Percentiles rank a stretch among this genome's conserved stretches.
phyloP scores from a whole-genome alignment of 2,888 invertebrate species.

The Antheraea assamensis region DNA sequence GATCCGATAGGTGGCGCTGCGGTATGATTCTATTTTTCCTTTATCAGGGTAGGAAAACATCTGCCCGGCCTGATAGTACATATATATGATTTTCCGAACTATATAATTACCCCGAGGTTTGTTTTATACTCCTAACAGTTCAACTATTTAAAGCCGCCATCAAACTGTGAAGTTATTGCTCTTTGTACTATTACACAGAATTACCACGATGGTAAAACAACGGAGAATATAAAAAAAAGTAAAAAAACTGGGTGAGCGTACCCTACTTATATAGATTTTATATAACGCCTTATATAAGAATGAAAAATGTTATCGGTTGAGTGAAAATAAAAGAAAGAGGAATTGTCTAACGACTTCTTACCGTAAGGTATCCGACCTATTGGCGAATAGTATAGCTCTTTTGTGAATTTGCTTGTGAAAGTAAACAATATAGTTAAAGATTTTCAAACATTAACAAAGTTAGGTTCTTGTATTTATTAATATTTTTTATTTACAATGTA shows the following conservation, averaged over 20 bases:
- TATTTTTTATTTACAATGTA: no score
- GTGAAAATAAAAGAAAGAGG: conserved; percentile 7
- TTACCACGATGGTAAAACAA: not conserved
- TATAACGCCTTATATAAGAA: conserved; percentile 18
- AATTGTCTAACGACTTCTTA: not conserved
- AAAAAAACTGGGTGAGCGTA: conserved; percentile 13
- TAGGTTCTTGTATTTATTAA: not conserved
- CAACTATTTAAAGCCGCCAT: no score
- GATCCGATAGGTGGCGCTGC: no score
- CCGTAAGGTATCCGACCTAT: not conserved
- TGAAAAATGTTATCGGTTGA: conserved; percentile 9
- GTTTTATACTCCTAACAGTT: no score
- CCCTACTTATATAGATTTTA: conserved; percentile 15
- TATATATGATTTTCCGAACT: no score
- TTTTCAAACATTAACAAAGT: not conserved
- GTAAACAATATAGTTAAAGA: not conserved
- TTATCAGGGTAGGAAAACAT: no score
- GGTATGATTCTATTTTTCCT: no score
- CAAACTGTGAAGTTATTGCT: not conserved
- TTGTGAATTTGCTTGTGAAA: not conserved
- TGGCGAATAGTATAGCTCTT: not conserved
- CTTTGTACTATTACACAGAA: not conserved
- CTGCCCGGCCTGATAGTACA: no score
- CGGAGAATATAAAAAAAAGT: conserved; percentile 14
- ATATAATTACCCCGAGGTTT: no score